Evolutionary conservation across 2,888 invertebrate species (phyloP), one percentile per base, ranked within the genome.

Genomic region (Pasiphila rectangulata): DNA sequence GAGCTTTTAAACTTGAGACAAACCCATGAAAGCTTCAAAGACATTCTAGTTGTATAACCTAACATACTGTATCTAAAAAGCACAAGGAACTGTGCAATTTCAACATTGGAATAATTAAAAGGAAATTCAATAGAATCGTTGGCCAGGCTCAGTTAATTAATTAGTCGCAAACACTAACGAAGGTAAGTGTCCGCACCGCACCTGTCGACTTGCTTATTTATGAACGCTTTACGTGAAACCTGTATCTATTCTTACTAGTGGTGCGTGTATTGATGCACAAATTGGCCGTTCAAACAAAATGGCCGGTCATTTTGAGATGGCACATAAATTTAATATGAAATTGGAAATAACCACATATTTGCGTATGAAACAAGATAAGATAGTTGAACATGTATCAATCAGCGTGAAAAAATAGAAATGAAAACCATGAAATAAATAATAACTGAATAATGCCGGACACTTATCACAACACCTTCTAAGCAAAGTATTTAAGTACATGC

Each of bases 121-220:
- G 51, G 50, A 54, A 63, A 59, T 57, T 53, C 48, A 57, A 62
- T 57, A 60, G 58, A 63, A 61, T 58, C 52, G 49, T 61, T 63
- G 59, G 52, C 56, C 56, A 58, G 16, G 29, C 17, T 15, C 32
- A 17, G n/a, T 32, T 32, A 32, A 32, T 69, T 76, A 76, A 75
- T 77, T 75, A 77, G 71, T 63, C 54, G 59, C 55, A 52, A 61
- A 56, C 60, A 59, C 61, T 75, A 72, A 74, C 70, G 70, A 72
- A 71, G 69, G 61, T 56, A 59, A 63, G 64, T 67, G 60, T 63
- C 62, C 55, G 60, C 70, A 72, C 62, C 56, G 59, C 70, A 72
- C 70, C 76, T 75, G 79, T 75, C 78, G 63, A 67, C 67, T 57
- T 48, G 35, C 54, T 74, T 72, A 79, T 78, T 79, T 79, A 79